These are phyloP conservation scores for Drosophila setifemur DNA, from an alignment of 1,140 invertebrate species.

Conservation along the genomic window DNA sequence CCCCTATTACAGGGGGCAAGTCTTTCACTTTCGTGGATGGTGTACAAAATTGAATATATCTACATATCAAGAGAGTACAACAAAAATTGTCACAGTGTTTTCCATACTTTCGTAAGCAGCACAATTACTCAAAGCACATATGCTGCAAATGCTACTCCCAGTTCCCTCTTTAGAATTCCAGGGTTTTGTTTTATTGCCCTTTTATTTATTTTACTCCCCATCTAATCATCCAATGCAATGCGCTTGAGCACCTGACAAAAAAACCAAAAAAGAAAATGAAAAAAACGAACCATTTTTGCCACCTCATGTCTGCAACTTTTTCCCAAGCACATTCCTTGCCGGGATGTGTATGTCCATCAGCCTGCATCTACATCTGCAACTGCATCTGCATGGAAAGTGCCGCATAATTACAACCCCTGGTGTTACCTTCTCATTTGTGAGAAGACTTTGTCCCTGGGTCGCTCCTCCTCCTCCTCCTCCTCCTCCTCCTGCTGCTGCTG, in stretches of 20 bases:
- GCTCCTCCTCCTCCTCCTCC: too few relatives aligned
- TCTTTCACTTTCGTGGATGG: constrained; percentile 1
- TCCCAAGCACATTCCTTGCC: constrained; percentile 58
- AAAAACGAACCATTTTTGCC: constrained; percentile 47
- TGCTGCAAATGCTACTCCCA: background rate
- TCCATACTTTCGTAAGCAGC: background rate
- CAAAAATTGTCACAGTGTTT: too few relatives aligned
- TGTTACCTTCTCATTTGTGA: constrained; percentile 36
- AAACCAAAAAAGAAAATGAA: too few relatives aligned
- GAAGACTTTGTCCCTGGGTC: constrained; percentile 27
- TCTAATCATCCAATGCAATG: constrained; percentile 5
- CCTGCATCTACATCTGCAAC: constrained; percentile 27
- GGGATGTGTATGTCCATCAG: constrained; percentile 26
- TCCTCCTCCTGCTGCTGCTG: too few relatives aligned
- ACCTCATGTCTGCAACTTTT: constrained; percentile 53
- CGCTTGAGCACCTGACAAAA: background rate
- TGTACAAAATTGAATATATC: constrained; percentile 5
- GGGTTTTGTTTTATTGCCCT: background rate
- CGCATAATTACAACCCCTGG: constrained; percentile 72
- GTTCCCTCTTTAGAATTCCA: background rate
- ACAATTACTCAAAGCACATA: background rate
- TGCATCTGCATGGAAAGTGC: too few relatives aligned
- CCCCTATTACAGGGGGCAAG: background rate
- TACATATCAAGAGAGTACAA: background rate
- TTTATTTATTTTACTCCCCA: background rate